These are phyloP conservation scores for Cylindroiulus punctatus DNA, from an alignment of 2,888 invertebrate species.

Conservation along the genomic window DNA sequence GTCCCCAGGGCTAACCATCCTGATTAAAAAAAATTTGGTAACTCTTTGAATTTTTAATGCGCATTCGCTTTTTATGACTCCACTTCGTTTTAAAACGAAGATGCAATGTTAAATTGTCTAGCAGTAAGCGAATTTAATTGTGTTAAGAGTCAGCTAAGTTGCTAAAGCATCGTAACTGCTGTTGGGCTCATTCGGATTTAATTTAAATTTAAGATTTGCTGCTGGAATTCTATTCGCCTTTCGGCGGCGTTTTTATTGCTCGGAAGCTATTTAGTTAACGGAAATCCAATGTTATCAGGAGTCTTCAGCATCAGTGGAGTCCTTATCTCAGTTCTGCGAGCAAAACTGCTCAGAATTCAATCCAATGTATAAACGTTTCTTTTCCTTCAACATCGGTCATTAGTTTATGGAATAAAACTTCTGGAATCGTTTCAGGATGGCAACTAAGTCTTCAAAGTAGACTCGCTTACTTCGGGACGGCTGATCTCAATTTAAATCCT, in stretches of 20 bases:
- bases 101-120: not conserved
- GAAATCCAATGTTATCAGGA: constrained; percentile 1
- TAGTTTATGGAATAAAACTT: constrained; percentile 23
- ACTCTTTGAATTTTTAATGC: not conserved
- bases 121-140: not conserved
- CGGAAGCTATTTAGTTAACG: not conserved
- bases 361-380: not conserved
- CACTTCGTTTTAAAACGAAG: not conserved
- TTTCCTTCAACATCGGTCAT: not conserved
- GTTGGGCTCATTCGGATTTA: not conserved
- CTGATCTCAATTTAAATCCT: not conserved
- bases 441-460: not conserved
- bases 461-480: not conserved
- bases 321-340: not conserved
- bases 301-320: not conserved
- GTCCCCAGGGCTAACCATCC: not conserved
- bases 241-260: not conserved
- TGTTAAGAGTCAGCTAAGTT: not conserved
- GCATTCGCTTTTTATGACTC: not conserved
- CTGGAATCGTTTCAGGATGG: not conserved
- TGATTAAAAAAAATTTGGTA: not conserved
- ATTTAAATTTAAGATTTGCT: not conserved
- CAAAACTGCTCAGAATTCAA: not conserved
- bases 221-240: not conserved
- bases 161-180: not conserved